Evolutionary conservation across 2,113 vertebrate genomes (phyloP).

Genomic region (Cepphus grylle): DNA sequence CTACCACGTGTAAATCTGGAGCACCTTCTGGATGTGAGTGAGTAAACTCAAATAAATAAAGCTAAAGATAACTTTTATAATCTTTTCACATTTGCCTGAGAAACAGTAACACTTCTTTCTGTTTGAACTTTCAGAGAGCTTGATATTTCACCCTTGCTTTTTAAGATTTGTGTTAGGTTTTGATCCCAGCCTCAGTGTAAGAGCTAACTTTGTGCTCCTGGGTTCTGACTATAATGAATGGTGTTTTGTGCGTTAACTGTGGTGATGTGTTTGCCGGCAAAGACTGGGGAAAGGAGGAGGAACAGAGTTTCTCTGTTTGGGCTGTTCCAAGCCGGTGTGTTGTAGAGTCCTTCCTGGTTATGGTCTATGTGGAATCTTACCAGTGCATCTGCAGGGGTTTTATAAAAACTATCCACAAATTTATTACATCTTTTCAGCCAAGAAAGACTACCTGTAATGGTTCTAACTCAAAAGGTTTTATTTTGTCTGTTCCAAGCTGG

Average conservation of each 20-base stretch:
- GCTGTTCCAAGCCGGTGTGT: neutral
- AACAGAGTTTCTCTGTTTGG: slow-evolving; percentile 24
- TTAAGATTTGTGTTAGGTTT: neutral
- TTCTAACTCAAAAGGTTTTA: neutral
- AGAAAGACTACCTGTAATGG: neutral
- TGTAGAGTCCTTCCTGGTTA: neutral
- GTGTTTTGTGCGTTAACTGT: neutral
- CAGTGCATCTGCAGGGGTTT: neutral
- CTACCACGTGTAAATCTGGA: neutral
- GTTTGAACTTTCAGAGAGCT: neutral
- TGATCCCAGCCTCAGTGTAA: neutral
- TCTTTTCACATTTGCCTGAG: neutral
- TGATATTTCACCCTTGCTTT: neutral
- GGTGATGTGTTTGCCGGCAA: neutral
- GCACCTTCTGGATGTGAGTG: neutral
- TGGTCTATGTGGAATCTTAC: neutral
- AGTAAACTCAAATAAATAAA: neutral
- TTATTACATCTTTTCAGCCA: neutral
- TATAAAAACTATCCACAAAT: neutral
- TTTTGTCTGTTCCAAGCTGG: neutral
- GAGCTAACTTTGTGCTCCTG: neutral
- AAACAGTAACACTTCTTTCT: neutral
- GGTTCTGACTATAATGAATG: neutral
- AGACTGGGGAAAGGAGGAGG: neutral
- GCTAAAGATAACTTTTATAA: neutral